Percentiles rank a stretch among this genome's conserved stretches.
Conservation (phyloP, 2,888 invertebrate species). For the Mimachlamys varia region DNA sequence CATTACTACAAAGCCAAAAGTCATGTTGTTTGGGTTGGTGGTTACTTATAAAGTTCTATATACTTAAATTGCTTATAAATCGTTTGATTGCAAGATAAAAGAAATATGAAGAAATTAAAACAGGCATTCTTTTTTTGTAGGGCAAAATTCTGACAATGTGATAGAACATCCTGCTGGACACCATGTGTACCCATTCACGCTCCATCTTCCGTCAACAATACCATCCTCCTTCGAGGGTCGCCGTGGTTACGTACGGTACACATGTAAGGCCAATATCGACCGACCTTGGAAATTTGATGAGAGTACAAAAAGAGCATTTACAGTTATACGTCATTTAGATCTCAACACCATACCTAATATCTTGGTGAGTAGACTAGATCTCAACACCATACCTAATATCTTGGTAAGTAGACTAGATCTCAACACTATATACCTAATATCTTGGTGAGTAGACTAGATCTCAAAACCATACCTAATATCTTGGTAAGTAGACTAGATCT, state of each 20-base stretch:
- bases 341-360: slow-evolving; percentile 66
- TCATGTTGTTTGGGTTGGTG: too few relatives aligned
- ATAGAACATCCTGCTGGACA: slow-evolving; percentile 68
- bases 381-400: too few relatives aligned
- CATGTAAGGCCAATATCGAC: slow-evolving; percentile 91
- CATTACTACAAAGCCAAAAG: too few relatives aligned
- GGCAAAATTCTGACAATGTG: slow-evolving; percentile 36
- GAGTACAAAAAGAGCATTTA: slow-evolving; percentile 91
- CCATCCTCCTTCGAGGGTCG: slow-evolving; percentile 78
- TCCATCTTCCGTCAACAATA: slow-evolving; percentile 72
- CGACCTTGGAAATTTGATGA: slow-evolving; percentile 93
- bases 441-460: slow-evolving; percentile 56
- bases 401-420: slow-evolving; percentile 59
- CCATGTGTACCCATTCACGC: slow-evolving; percentile 69
- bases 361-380: slow-evolving; percentile 56
- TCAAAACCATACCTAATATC: too few relatives aligned
- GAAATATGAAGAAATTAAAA: too few relatives aligned
- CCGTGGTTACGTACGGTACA: slow-evolving; percentile 89
- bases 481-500: slow-evolving; percentile 59
- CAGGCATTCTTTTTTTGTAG: background rate
- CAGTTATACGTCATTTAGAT: slow-evolving; percentile 83
- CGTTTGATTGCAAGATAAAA: too few relatives aligned
- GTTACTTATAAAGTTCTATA: too few relatives aligned
- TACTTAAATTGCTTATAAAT: too few relatives aligned
- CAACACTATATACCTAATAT: slow-evolving; percentile 65